These are phyloP conservation scores for Paratrypauchen microcephalus DNA, from an alignment of 2,797 vertebrate genomes.

Conservation along the genomic window DNA sequence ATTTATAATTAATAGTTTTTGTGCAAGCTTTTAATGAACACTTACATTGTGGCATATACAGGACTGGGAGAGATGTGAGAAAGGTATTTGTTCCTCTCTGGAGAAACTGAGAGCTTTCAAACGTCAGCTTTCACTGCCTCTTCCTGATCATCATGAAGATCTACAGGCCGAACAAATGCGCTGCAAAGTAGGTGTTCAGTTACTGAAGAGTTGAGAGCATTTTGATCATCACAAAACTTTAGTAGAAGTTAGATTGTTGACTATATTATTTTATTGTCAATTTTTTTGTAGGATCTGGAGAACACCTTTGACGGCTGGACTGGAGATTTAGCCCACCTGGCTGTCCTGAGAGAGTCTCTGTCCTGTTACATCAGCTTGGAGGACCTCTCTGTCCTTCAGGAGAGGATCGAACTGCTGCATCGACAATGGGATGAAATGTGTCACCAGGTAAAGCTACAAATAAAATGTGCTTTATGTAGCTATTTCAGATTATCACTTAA, in stretches of 20 bases:
- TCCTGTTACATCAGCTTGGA: slow-evolving; percentile 83
- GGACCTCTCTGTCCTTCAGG: slow-evolving; percentile 88
- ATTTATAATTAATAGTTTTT: not conserved
- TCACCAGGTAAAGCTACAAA: slow-evolving; percentile 85
- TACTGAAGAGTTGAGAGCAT: not conserved
- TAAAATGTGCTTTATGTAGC: not conserved
- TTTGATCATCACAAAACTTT: no score
- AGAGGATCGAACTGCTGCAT: slow-evolving; percentile 90
- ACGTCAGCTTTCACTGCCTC: slow-evolving; percentile 85
- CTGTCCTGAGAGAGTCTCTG: slow-evolving; percentile 83
- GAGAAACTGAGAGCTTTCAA: slow-evolving; percentile 92
- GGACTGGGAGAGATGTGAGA: slow-evolving; percentile 96
- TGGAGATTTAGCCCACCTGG: slow-evolving; percentile 86
- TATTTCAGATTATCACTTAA: no score
- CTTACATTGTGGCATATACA: slow-evolving; percentile 47
- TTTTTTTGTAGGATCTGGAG: slow-evolving; percentile 85
- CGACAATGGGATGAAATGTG: slow-evolving; percentile 96
- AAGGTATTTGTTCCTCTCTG: slow-evolving; percentile 86
- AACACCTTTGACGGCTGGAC: slow-evolving; percentile 89
- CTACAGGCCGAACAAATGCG: slow-evolving; percentile 91
- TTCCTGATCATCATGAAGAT: slow-evolving; percentile 93
- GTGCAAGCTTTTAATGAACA: not conserved
- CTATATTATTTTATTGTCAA: not conserved
- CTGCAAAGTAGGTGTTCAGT: slow-evolving; percentile 84
- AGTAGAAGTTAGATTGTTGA: not conserved